Evolutionary conservation across 2,888 invertebrate species (phyloP).

Genomic region (Phyto melanocephala): DNA sequence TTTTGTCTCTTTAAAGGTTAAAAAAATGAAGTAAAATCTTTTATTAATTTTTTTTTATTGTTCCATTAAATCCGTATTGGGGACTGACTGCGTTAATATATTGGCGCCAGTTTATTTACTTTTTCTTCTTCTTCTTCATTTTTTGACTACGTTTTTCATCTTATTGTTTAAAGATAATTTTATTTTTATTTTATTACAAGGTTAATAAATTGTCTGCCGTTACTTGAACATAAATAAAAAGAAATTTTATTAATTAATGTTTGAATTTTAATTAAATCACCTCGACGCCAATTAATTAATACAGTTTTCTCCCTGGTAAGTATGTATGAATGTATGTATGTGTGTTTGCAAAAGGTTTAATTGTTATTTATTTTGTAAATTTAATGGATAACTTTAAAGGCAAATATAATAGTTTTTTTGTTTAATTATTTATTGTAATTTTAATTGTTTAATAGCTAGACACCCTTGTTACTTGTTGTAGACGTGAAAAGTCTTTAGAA

Average conservation of each 20-base stretch:
- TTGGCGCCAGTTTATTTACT: conserved; percentile 41
- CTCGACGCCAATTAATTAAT: conserved; percentile 33
- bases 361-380: no score
- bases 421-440: no score
- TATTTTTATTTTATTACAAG: neutral
- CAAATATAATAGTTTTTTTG: no score
- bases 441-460: no score
- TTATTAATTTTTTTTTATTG: neutral
- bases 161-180: neutral
- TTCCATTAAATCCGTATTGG: neutral
- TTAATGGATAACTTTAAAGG: no score
- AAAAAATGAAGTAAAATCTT: conserved; percentile 25
- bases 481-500: no score
- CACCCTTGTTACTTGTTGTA: no score
- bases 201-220: neutral
- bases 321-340: no score
- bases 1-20: neutral
- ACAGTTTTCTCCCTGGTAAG: conserved; percentile 7
- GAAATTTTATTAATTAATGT: conserved; percentile 41
- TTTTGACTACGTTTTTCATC: no score
- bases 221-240: conserved; percentile 17
- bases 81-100: neutral
- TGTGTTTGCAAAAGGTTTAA: no score
- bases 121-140: neutral
- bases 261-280: conserved; percentile 24